Base-by-base conservation (phyloP, 2,888 invertebrate species). In the Cabera pusaria region DNA sequence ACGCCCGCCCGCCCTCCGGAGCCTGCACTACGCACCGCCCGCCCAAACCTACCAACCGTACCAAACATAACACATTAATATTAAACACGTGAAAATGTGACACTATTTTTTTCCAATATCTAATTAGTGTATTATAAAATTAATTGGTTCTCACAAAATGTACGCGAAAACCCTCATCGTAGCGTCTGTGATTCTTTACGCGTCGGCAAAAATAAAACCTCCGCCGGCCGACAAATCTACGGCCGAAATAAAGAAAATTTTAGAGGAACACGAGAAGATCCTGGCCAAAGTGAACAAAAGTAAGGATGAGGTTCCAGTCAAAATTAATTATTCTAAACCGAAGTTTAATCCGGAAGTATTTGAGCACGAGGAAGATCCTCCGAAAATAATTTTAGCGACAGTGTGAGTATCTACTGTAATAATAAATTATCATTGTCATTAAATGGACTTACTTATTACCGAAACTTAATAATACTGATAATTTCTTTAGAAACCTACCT, bases 341-440 rank as follows among this genome's bases (percentile, higher is more conserved):
- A 71, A 72, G 45, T 50, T 70, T 9, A 64, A 64, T 27, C 72
- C 67, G 14, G 67, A 61, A 0, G 49, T 42, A 2, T 44, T 40
- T 1, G 68, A 60, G 12, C 59, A 41, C 10, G 47, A 21, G 9
- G 47, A 21, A 49, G 58, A 38, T 8, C 34, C 7, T 22, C 64
- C 70, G 3, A 70, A 62, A 53, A 66, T 79, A 40, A 76, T 85
- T 22, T 61, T 71, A 7, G 67, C 64, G 1, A 53, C 65, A 12
- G 54, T 64, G 84, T 85, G 62, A 77, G 85, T 69, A 10, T 21
- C 8, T 26, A 17, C n/a, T n/a, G n/a, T n/a, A n/a, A n/a, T n/a
- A n/a, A n/a, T n/a, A n/a, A n/a, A n/a, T n/a, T n/a, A n/a, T n/a
- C n/a, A n/a, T n/a, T n/a, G n/a, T n/a, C n/a, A n/a, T n/a, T n/a